A percentile compares a stretch with the other conserved stretches of the same genome.
Evolutionary conservation across 1,140 invertebrate species (phyloP).

Genomic region (Spodoptera litura): DNA sequence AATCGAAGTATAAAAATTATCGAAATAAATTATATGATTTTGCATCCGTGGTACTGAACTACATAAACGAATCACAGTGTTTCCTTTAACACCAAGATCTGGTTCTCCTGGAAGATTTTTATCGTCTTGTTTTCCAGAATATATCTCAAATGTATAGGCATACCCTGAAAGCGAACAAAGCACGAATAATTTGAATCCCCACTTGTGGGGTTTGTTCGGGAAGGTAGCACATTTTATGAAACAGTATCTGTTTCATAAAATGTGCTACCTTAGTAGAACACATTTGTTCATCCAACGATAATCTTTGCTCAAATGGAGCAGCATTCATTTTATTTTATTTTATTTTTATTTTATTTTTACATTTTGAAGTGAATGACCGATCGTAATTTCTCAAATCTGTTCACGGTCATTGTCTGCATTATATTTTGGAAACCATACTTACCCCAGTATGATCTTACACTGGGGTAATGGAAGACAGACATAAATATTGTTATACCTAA

Average conservation of each 20-base stretch:
- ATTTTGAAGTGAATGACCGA: too few relatives aligned
- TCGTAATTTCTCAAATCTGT: too few relatives aligned
- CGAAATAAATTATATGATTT: constrained; percentile 37
- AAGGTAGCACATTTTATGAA: too few relatives aligned
- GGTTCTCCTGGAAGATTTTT: not conserved
- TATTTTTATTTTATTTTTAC: too few relatives aligned
- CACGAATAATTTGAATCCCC: constrained; percentile 32
- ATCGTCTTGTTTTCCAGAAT: not conserved
- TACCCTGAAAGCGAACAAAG: constrained; percentile 5
- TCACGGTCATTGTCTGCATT: too few relatives aligned
- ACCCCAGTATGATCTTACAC: too few relatives aligned
- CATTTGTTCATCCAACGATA: constrained; percentile 30
- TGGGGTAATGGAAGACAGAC: too few relatives aligned
- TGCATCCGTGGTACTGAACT: not conserved
- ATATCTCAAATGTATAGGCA: constrained; percentile 34
- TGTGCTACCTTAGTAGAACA: constrained; percentile 23
- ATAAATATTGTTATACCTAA: too few relatives aligned
- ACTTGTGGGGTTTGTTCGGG: constrained; percentile 21
- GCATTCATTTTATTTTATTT: too few relatives aligned
- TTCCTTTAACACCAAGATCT: constrained; percentile 10
- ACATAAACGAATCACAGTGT: not conserved
- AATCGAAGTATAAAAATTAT: constrained; percentile 28
- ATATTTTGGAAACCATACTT: too few relatives aligned
- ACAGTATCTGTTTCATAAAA: constrained; percentile 19
- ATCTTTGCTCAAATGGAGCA: not conserved